phyloP scores from a whole-genome alignment of 2,113 vertebrate species.

The Scopus umbretta region DNA sequence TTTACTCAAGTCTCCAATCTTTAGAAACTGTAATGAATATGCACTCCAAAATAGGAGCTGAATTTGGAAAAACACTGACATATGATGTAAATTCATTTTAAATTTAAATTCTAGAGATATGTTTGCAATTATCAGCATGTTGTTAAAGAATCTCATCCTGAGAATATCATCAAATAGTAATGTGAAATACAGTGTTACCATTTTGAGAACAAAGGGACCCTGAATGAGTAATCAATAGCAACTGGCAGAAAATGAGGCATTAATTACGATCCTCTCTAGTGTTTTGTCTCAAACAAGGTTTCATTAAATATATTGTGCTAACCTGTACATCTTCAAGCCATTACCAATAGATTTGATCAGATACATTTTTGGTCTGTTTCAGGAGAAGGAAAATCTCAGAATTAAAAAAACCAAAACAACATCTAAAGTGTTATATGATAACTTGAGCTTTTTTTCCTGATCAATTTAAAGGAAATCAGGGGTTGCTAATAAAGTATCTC shows the following conservation, averaged over 20 bases:
- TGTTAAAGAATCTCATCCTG: slow-evolving; percentile 75
- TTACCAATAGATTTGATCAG: slow-evolving; percentile 66
- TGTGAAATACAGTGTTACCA: slow-evolving; percentile 75
- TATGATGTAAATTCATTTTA: slow-evolving; percentile 72
- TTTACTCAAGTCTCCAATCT: neutral
- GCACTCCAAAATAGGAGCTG: slow-evolving; percentile 26
- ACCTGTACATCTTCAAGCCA: slow-evolving; percentile 73
- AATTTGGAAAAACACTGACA: slow-evolving; percentile 67
- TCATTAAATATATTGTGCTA: slow-evolving; percentile 83
- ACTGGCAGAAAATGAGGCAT: slow-evolving; percentile 79
- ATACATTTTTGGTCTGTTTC: slow-evolving; percentile 54
- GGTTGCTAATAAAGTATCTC: slow-evolving; percentile 75
- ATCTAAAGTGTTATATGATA: slow-evolving; percentile 22
- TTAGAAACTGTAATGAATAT: slow-evolving; percentile 42
- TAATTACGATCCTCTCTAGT: slow-evolving; percentile 78
- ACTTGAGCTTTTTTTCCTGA: slow-evolving; percentile 40
- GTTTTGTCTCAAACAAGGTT: slow-evolving; percentile 81
- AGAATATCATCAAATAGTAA: slow-evolving; percentile 81
- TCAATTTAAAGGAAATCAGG: slow-evolving; percentile 63
- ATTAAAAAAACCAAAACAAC: slow-evolving; percentile 40
- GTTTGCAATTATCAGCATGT: slow-evolving; percentile 74
- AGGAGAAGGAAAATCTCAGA: neutral
- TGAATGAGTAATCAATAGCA: slow-evolving; percentile 86
- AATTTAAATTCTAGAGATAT: slow-evolving; percentile 72
- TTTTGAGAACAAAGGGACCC: slow-evolving; percentile 77